phyloP scores from a whole-genome alignment of 2,888 invertebrate genomes.

The Phortica magna region DNA sequence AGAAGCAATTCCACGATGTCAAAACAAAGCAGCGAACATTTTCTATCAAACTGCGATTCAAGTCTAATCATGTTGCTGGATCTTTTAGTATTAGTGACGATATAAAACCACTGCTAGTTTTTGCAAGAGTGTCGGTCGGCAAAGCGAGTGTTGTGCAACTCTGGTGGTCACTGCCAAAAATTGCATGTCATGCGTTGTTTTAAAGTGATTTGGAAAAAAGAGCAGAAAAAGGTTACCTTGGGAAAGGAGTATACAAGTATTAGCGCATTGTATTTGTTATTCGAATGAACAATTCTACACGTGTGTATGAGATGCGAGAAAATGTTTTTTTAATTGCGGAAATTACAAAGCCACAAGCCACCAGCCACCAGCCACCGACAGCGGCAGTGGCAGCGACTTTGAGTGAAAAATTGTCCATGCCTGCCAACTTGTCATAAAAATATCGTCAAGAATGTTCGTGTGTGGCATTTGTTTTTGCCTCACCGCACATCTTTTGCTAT shows the following conservation, averaged over 20 bases:
- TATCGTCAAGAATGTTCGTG: slow-evolving; percentile 63
- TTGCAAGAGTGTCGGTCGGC: no score
- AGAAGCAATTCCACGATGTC: no score
- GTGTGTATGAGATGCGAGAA: slow-evolving; percentile 55
- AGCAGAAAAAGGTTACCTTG: slow-evolving; percentile 26
- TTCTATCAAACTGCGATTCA: no score
- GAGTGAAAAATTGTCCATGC: slow-evolving; percentile 61
- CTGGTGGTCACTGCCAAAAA: slow-evolving; percentile 55
- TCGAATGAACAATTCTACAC: not conserved
- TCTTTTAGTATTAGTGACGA: no score
- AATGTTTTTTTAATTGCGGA: slow-evolving; percentile 78
- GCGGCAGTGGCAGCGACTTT: slow-evolving; percentile 39
- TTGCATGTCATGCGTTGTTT: slow-evolving; percentile 60
- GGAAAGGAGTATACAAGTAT: not conserved
- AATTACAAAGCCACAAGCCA: slow-evolving; percentile 69
- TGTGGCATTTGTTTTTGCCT: slow-evolving; percentile 64
- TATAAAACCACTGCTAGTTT: no score
- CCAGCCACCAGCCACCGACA: slow-evolving; percentile 44
- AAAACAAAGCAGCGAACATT: no score
- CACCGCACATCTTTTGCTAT: not conserved
- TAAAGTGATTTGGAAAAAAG: slow-evolving; percentile 18
- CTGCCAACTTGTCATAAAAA: slow-evolving; percentile 53
- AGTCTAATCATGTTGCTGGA: no score
- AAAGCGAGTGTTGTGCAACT: slow-evolving; percentile 34
- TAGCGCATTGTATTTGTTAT: no score